Conservation (phyloP, 1,140 invertebrate genomes). For the Nephila pilipes region DNA sequence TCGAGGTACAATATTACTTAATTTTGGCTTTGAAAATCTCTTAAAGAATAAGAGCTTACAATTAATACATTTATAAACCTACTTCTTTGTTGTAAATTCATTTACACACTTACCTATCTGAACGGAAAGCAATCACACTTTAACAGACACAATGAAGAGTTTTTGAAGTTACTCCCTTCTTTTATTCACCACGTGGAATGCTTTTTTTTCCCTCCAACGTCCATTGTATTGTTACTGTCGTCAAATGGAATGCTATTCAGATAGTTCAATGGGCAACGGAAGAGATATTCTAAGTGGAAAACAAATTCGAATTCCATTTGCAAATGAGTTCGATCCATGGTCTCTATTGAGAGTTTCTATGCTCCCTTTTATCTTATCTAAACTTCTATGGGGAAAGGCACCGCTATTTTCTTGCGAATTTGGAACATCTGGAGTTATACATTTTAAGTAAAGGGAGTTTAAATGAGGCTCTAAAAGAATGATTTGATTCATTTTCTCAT, state of each 20-base stretch:
- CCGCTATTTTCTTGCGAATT: background rate
- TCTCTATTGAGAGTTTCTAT: background rate
- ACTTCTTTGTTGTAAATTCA: background rate
- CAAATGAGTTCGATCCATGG: constrained; percentile 52
- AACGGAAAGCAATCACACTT: background rate
- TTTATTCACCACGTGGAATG: background rate
- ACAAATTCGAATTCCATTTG: constrained; percentile 47
- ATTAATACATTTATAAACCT: no score
- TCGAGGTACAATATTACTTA: no score
- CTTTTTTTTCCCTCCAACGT: background rate
- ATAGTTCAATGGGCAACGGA: background rate
- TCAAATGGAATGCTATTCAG: background rate
- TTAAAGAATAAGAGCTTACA: no score
- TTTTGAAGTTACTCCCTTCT: background rate
- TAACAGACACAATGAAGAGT: background rate
- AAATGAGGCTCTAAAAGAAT: background rate
- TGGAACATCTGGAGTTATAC: background rate
- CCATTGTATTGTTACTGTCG: background rate
- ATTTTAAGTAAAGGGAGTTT: constrained; percentile 14
- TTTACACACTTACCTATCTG: no score
- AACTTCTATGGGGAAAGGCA: background rate
- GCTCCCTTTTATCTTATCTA: background rate
- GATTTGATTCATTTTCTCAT: background rate
- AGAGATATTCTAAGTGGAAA: background rate
- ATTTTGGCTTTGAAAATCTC: no score